Percentiles rank a stretch among this genome's conserved stretches.
phyloP scores from a whole-genome alignment of 1,140 invertebrate genomes.

The Chironomus tepperi region DNA sequence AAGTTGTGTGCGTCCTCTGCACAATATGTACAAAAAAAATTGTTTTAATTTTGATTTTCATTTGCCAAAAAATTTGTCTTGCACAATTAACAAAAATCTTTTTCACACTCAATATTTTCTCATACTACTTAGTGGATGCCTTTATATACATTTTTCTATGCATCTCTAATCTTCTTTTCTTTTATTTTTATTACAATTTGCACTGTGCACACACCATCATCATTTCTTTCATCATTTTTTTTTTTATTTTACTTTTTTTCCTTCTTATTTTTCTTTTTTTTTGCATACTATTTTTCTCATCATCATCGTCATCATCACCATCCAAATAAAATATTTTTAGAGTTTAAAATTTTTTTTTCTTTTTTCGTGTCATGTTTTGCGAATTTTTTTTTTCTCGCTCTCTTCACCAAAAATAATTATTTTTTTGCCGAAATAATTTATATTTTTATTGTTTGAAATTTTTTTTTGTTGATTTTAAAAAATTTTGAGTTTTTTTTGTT shows the following conservation, averaged over 20 bases:
- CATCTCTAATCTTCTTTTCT: constrained; percentile 1
- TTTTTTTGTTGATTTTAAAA: neutral
- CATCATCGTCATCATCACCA: constrained; percentile 3
- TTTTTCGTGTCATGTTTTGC: too few species aligned
- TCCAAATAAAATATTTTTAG: neutral
- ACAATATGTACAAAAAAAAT: too few species aligned
- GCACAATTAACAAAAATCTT: neutral
- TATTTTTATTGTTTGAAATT: neutral
- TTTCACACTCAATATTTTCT: neutral
- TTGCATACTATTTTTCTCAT: neutral
- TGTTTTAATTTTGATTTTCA: too few species aligned
- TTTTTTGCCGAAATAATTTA: neutral
- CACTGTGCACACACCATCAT: constrained; percentile 13
- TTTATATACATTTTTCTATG: neutral
- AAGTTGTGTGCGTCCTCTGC: too few species aligned
- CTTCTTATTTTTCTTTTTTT: neutral
- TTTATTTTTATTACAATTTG: neutral
- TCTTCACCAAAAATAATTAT: neutral
- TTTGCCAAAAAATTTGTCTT: neutral
- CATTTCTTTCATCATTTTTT: neutral
- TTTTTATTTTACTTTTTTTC: neutral
- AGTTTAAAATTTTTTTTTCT: neutral
- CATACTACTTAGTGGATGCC: neutral
- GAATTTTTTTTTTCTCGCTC: too few species aligned
- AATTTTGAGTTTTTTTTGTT: neutral